Percentiles rank a stretch among this genome's conserved stretches.
Conservation (phyloP, 1,140 invertebrate genomes). For the Melanaphis sacchari region DNA sequence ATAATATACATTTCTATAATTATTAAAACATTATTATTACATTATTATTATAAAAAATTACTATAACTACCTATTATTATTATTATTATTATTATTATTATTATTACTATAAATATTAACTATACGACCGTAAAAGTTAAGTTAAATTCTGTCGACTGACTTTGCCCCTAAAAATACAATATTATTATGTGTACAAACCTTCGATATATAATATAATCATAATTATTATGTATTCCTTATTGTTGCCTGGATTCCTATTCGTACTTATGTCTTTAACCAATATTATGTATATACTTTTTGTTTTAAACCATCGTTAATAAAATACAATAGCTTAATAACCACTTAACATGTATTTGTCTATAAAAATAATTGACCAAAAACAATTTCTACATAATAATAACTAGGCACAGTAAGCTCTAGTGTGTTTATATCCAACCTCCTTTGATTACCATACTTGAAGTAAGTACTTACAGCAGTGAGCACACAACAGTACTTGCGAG, state of each 20-base stretch:
- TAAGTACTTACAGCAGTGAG: not conserved
- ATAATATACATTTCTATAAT: conserved; percentile 30
- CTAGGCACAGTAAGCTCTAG: not conserved
- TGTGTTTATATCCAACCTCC: not conserved
- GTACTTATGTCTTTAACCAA: conserved; percentile 41
- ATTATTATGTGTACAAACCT: conserved; percentile 39
- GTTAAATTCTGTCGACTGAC: conserved; percentile 21
- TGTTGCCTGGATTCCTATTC: conserved; percentile 51
- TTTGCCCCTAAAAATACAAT: not conserved
- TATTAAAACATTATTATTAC: not conserved
- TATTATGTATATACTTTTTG: conserved; percentile 31
- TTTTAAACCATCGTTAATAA: conserved; percentile 23
- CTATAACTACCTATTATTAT: not conserved
- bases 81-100: conserved; percentile 7
- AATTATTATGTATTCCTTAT: conserved; percentile 46
- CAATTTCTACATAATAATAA: not conserved
- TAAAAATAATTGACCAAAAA: not conserved
- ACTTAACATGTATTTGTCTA: not conserved
- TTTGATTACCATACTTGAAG: not conserved
- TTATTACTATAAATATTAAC: not conserved
- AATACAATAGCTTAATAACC: conserved; percentile 36
- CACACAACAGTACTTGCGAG: not conserved
- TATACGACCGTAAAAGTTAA: conserved; percentile 11
- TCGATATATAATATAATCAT: not conserved
- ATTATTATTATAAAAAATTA: not conserved